Base-by-base conservation (phyloP, 1,140 invertebrate species). In the Drosophila nigrodunni region DNA sequence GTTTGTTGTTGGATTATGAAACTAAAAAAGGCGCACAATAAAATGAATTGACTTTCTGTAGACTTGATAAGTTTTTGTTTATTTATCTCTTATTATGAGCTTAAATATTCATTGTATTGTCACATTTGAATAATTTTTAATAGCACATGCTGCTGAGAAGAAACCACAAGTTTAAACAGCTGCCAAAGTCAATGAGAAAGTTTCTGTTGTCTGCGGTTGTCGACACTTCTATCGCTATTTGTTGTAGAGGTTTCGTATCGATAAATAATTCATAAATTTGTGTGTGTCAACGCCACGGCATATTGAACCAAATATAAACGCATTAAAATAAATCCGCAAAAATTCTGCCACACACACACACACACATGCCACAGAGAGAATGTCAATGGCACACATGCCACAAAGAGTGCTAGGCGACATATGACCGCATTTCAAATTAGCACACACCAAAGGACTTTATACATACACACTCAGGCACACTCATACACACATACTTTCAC, bases 241-340 rank as follows among this genome's bases (percentile, higher is more conserved):
- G 34, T 58, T 69, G 46, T 74, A 47, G 55, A 52, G 18, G 46
- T 44, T 61, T 60, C 49, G 57, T 62, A 61, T 80, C 73, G 74
- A 88, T 87, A 87, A 87, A 87, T 88, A 87, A 87, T 87, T 87
- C 80, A 88, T 87, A 88, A 80, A 82, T 79, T 52, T 52, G 34
- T 74, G 72, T 74, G 47, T 70, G 61, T 71, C 78, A 72, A 78
- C 41, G 71, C 46, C 54, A 71, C 59, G 64, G 52, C 73, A 69
- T 71, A 80, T 77, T 82, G 82, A 67, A 65, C 54, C 65, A 77
- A 80, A 88, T 77, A 67, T 74, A 82, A 77, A 69, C 69, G 71
- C 73, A 87, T 82, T 88, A 88, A 86, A 86, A 78, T 81, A 83
- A 88, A 80, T 88, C 59, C 70, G 43, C 41, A 57, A 88, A 76